Percentiles rank a stretch among this genome's conserved stretches.
Evolutionary conservation across 2,113 vertebrate genomes (phyloP).

Genomic region (Okapia johnstoni): DNA sequence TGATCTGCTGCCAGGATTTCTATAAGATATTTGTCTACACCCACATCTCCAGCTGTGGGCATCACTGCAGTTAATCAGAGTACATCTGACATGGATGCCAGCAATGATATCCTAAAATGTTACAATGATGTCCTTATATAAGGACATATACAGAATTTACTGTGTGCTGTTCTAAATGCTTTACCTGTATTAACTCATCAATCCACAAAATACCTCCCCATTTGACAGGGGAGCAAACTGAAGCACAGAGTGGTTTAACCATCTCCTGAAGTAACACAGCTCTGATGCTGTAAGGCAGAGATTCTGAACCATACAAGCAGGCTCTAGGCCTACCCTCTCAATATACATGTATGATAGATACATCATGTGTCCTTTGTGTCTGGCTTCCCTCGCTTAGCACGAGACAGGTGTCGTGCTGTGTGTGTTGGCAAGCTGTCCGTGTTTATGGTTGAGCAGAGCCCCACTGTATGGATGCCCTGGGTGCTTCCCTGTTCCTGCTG

Average conservation of each 20-base stretch:
- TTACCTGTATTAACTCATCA: background rate
- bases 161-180: background rate
- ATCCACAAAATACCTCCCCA: background rate
- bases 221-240: background rate
- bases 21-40: background rate
- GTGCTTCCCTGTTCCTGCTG: background rate
- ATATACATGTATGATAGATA: background rate
- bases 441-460: background rate
- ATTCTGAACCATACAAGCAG: background rate
- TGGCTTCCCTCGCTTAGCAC: background rate
- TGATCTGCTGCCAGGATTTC: background rate
- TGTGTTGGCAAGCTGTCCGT: background rate
- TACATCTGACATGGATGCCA: no score
- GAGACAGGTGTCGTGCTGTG: rapidly evolving
- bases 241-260: background rate
- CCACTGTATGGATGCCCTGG: rapidly evolving
- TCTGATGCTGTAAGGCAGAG: background rate
- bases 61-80: no score
- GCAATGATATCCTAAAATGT: background rate
- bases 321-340: background rate
- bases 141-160: background rate
- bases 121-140: background rate
- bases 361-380: background rate
- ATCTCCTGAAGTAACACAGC: background rate
- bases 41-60: background rate